Evolutionary conservation across 2,113 vertebrate genomes (phyloP).

Genomic region (Apaloderma vittatum): DNA sequence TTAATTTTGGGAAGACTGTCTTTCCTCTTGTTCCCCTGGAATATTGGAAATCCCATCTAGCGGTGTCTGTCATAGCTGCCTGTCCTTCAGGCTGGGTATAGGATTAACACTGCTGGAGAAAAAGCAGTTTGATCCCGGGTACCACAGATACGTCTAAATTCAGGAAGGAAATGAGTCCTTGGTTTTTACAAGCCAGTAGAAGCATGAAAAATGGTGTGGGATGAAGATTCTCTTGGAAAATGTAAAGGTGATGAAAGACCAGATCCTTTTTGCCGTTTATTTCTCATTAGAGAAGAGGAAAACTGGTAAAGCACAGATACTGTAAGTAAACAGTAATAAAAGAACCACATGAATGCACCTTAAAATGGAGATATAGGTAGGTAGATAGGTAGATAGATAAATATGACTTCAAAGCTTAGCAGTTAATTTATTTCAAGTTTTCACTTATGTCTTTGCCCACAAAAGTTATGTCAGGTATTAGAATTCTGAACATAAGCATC

Average conservation of each 20-base stretch:
- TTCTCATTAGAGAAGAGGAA: conserved; percentile 25
- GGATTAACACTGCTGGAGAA: conserved; percentile 30
- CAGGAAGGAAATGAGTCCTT: background rate
- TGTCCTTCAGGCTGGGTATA: conserved; percentile 1
- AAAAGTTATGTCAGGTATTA: background rate
- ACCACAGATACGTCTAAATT: conserved; percentile 2
- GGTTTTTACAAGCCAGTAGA: conserved; percentile 44
- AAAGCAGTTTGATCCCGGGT: background rate
- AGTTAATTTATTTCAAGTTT: background rate
- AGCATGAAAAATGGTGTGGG: conserved; percentile 22
- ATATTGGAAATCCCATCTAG: conserved; percentile 5
- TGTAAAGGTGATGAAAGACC: background rate
- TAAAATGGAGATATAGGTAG: background rate
- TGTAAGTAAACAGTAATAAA: background rate
- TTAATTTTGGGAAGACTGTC: background rate
- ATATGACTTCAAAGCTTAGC: background rate
- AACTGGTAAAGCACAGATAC: background rate
- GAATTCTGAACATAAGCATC: background rate
- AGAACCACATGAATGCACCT: background rate
- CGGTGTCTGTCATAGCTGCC: background rate
- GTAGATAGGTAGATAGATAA: too few relatives aligned
- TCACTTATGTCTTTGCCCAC: background rate
- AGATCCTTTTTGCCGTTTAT: background rate
- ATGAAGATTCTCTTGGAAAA: conserved; percentile 45
- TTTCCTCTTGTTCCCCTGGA: conserved; percentile 13